A percentile compares a stretch with the other conserved stretches of the same genome.
Conservation (phyloP, 1,140 invertebrate genomes). For the Eulimnadia texana region DNA sequence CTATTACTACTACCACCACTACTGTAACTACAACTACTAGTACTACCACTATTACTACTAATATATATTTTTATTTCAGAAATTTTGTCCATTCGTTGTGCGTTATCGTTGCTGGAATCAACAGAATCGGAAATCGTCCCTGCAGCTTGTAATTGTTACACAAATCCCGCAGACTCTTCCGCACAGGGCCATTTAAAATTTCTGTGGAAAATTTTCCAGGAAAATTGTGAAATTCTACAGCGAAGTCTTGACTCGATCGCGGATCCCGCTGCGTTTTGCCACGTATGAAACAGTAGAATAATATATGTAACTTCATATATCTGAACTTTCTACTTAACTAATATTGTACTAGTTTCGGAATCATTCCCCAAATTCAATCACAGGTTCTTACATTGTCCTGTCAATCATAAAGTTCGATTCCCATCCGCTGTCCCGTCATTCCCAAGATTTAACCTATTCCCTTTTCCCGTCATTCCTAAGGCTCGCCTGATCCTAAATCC, state of each 20-base stretch:
- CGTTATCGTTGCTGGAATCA: not conserved
- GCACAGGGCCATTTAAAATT: not conserved
- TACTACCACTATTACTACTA: not conserved
- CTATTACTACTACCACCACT: not conserved
- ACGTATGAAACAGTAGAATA: conserved; percentile 1
- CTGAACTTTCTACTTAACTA: too few relatives aligned
- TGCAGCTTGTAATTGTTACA: not conserved
- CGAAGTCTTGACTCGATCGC: conserved; percentile 1
- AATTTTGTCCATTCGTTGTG: not conserved
- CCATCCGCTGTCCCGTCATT: too few relatives aligned
- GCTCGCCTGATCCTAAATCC: too few relatives aligned
- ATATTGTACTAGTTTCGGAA: too few relatives aligned
- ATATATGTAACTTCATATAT: not conserved
- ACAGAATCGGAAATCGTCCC: conserved; percentile 7
- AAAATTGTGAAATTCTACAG: not conserved
- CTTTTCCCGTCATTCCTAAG: too few relatives aligned
- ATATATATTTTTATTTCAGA: not conserved
- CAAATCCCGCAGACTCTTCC: not conserved
- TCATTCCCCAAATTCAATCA: too few relatives aligned
- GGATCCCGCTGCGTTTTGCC: conserved; percentile 5
- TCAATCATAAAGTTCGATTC: too few relatives aligned
- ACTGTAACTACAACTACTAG: not conserved
- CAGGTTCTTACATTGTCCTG: too few relatives aligned
- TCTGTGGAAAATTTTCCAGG: not conserved
- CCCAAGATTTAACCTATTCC: too few relatives aligned